These are phyloP conservation scores for Nebria salina DNA, from an alignment of 2,888 invertebrate species.

Conservation along the genomic window DNA sequence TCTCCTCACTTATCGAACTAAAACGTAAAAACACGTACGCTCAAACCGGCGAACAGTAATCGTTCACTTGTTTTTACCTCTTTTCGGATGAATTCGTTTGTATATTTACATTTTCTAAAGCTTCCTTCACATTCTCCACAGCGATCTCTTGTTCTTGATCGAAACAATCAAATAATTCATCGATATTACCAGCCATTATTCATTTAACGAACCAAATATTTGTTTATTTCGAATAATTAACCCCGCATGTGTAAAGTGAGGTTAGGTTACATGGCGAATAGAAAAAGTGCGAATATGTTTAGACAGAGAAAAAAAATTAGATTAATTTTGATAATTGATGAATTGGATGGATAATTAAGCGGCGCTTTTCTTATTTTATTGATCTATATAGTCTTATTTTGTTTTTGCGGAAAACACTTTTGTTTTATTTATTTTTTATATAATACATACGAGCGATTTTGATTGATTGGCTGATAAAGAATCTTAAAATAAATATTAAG, in stretches of 20 bases:
- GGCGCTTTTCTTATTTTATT: neutral
- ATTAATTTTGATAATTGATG: neutral
- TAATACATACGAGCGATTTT: neutral
- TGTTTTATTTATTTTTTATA: neutral
- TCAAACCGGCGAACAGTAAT: neutral
- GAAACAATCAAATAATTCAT: slow-evolving; percentile 61
- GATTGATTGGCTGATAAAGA: neutral
- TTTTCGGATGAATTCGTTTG: slow-evolving; percentile 48
- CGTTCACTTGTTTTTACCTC: neutral
- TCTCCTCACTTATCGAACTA: slow-evolving; percentile 47
- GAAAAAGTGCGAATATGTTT: neutral
- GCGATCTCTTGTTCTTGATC: slow-evolving; percentile 54
- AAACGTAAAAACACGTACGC: neutral
- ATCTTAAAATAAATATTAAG: neutral
- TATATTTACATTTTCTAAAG: slow-evolving; percentile 47
- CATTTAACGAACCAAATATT: neutral
- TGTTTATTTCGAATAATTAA: neutral
- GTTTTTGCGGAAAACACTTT: neutral
- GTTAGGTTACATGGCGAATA: neutral
- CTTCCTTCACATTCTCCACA: slow-evolving; percentile 48
- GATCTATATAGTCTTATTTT: neutral
- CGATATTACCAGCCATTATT: slow-evolving; percentile 59
- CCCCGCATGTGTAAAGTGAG: neutral
- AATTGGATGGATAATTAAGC: neutral
- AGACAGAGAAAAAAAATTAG: neutral